Evolutionary conservation across 2,888 invertebrate species (phyloP), one percentile per base, ranked within the genome.

Genomic region (Anoplius nigerrimus): DNA sequence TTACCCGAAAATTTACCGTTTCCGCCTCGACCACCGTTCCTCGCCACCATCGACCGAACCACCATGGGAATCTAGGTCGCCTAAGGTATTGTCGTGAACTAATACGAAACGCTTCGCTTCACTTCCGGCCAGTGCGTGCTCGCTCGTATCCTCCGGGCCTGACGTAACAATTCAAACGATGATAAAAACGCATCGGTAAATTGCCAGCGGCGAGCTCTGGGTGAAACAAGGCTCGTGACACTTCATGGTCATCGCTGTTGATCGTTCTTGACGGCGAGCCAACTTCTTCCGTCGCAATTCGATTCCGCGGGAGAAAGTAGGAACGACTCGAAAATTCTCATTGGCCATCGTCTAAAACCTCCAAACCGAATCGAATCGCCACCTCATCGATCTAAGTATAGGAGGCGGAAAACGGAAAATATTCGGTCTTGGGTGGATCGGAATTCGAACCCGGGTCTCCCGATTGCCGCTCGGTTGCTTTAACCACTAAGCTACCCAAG

Each of bases 81-180:
- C 48, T 15, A n/a, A 48, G 34, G 34, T 48, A 48, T 48, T 18
- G 48, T 45, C 45, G 45, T 18, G 13, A 48, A 18, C 48, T 48
- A 48, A 48, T 48, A 18, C 48, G 48, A 18, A 48, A 48, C 48
- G 48, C 48, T 48, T 48, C 48, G 48, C 48, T 48, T 48, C 48
- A 48, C 48, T 48, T 48, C 48, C 48, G 48, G 48, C 18, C 48
- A 2, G n/a, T 6, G 48, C 48, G 48, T 18, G 8, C 11, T 16
- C 16, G 16, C 48, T 48, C 48, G 48, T 18, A 48, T 4, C 16
- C 13, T 16, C 48, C n/a, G 11, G n/a, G n/a, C n/a, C 42, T 48
- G 48, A 48, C 48, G 48, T 48, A 48, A 48, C 48, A 18, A 48
- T 48, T 48, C 48, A 18, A n/a, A n/a, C 16, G 48, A 48, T 48